Evolutionary conservation across 1,140 invertebrate species (phyloP).

Genomic region (Halictus rubicundus): DNA sequence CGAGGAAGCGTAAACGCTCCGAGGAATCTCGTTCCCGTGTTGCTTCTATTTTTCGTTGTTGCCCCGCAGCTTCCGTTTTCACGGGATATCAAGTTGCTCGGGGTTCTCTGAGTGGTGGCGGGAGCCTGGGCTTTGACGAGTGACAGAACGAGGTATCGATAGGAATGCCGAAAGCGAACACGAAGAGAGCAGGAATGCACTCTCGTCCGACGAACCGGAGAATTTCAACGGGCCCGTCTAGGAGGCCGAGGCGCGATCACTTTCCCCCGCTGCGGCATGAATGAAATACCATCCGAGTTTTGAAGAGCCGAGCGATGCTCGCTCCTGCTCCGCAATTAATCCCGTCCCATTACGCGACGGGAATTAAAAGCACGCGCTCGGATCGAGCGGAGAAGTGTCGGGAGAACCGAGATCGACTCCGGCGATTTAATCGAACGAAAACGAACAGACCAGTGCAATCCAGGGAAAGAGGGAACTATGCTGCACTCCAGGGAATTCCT

Average conservation of each 20-base stretch:
- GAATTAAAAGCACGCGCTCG: not conserved
- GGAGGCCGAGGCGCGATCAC: not conserved
- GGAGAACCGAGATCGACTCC: too few relatives aligned
- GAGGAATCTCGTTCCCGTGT: slow-evolving; percentile 47
- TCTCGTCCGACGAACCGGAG: slow-evolving; percentile 17
- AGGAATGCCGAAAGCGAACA: slow-evolving; percentile 32
- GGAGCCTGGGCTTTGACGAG: not conserved
- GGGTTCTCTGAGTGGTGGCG: too few relatives aligned
- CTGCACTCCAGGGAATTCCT: not conserved
- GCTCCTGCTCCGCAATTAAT: not conserved
- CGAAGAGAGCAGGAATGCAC: slow-evolving; percentile 23
- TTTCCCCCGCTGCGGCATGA: slow-evolving; percentile 9
- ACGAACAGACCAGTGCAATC: not conserved
- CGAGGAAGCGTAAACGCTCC: slow-evolving; percentile 51
- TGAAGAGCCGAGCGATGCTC: not conserved
- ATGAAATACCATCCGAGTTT: slow-evolving; percentile 3
- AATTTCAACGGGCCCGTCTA: slow-evolving; percentile 30
- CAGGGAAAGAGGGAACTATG: slow-evolving; percentile 4
- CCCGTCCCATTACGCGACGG: not conserved
- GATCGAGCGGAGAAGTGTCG: not conserved
- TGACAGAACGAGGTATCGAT: slow-evolving; percentile 15
- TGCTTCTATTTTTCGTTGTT: slow-evolving; percentile 39
- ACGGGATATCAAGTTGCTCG: not conserved
- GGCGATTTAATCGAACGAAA: slow-evolving; percentile 26
- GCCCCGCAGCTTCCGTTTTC: slow-evolving; percentile 21